Evolutionary conservation across 2,888 invertebrate species (phyloP).

Genomic region (Cryptocephalus moraei): DNA sequence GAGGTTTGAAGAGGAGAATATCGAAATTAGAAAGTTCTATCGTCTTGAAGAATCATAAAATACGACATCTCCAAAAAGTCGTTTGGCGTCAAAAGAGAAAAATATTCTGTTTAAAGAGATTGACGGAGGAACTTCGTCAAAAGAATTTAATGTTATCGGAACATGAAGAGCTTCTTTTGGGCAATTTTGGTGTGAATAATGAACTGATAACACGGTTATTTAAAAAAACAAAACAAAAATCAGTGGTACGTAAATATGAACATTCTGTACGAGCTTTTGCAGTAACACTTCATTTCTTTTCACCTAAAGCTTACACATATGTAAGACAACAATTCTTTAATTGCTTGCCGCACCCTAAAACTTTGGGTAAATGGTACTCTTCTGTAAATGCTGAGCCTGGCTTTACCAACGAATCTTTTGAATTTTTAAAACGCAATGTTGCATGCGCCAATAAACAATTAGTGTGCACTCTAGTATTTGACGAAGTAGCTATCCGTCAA

Average conservation of each 20-base stretch:
- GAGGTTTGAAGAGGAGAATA: too few relatives aligned
- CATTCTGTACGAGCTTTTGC: neutral
- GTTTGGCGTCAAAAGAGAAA: neutral
- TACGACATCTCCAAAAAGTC: neutral
- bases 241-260: neutral
- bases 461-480: too few relatives aligned
- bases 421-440: conserved; percentile 1
- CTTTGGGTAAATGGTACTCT: conserved; percentile 1
- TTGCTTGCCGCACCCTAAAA: conserved; percentile 1
- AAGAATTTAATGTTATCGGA: neutral
- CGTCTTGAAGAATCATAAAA: too few relatives aligned
- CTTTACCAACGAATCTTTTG: neutral
- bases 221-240: conserved; percentile 1
- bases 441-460: too few relatives aligned
- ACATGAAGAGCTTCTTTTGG: neutral
- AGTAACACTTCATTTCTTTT: conserved; percentile 2
- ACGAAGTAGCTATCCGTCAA: too few relatives aligned
- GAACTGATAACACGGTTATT: neutral
- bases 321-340: neutral
- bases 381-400: neutral
- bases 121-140: neutral
- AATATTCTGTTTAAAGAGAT: neutral
- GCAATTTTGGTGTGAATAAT: neutral
- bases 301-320: conserved; percentile 1
- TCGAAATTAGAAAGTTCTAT: too few relatives aligned